phyloP scores from a whole-genome alignment of 2,888 invertebrate genomes.

The Trachelus stipa region DNA sequence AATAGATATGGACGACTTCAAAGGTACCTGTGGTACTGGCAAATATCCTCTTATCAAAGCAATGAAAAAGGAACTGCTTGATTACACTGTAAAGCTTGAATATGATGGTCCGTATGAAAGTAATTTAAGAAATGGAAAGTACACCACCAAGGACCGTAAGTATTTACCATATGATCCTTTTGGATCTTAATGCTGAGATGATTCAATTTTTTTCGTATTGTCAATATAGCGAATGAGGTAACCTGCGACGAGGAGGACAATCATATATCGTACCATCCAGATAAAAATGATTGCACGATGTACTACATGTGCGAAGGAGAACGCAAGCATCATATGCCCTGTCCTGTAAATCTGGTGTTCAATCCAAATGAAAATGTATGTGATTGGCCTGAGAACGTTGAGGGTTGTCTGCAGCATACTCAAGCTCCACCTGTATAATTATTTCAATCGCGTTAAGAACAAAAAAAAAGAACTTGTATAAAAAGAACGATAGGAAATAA shows the following conservation, averaged over 20 bases:
- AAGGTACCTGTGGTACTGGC: conserved; percentile 89
- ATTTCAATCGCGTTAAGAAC: neutral
- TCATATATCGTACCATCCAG: conserved; percentile 93
- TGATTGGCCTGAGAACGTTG: conserved; percentile 96
- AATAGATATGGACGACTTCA: conserved; percentile 95
- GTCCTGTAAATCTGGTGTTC: conserved; percentile 91
- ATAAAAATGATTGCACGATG: conserved; percentile 91
- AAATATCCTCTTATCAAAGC: conserved; percentile 91
- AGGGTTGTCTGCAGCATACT: conserved; percentile 82
- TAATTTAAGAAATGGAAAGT: conserved; percentile 77
- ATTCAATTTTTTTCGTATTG: conserved; percentile 7
- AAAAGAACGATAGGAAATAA: conserved; percentile 17
- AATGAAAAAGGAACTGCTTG: conserved; percentile 85
- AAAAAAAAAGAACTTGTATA: conserved; percentile 8
- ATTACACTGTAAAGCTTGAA: conserved; percentile 84
- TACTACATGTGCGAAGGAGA: conserved; percentile 98
- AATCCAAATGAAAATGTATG: conserved; percentile 94
- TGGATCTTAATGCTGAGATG: neutral
- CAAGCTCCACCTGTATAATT: conserved; percentile 72
- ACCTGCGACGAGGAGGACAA: conserved; percentile 93
- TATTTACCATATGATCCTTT: conserved; percentile 38
- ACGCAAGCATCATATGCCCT: conserved; percentile 95
- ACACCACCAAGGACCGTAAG: conserved; percentile 92
- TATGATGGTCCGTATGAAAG: conserved; percentile 90
- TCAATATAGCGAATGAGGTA: conserved; percentile 82